Base-by-base conservation (phyloP, 2,113 vertebrate genomes). In the Petromus typicus region DNA sequence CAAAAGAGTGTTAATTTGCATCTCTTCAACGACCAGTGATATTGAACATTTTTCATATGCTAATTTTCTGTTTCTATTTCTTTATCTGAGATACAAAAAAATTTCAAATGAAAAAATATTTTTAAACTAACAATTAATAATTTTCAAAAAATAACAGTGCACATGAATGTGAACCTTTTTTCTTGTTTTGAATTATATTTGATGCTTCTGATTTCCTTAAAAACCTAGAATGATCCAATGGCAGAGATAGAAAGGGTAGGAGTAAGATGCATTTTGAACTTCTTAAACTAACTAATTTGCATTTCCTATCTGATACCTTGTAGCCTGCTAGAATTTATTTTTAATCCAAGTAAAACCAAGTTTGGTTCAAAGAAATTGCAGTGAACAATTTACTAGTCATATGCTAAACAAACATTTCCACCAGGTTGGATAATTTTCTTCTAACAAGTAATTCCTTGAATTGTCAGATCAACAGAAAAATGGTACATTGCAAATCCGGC, bases 161-260 rank as follows among this genome's bases (percentile, higher is more conserved):
- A 88, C 92, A 82, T 78, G 3, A 73, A 56, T 86, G 6, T 82
- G 88, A 97, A 91, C 32, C 7, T 67, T 93, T 87, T n/a, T 75
- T 75, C 14, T 56, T 90, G 20, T 78, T 95, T 90, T 87, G 40
- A 81, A 40, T 93, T 27, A 86, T 88, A 79, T 71, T 85, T 90
- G n/a, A 16, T 81, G 4, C 32, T 54, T 61, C 3, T 85, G 45
- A 7, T 92, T 95, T 97, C 75, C 40, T 94, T 86, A 87, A 87
- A 95, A 87, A 93, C 81, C 37, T 76, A 4, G 45, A 5, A 11
- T 7, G 9, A 93, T 34, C 45, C 54, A 80, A 92, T 89, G 16
- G 83, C n/a, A 23, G 45, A 23, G 51, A n/a, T 59, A n/a, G 92
- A 81, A 95, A 71, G 57, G 1, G 57, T 57, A 71, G 5, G 8